Percentiles rank a stretch among this genome's conserved stretches.
Conservation (phyloP, 1,140 invertebrate genomes). For the Pseudomyrmex dendroicus region DNA sequence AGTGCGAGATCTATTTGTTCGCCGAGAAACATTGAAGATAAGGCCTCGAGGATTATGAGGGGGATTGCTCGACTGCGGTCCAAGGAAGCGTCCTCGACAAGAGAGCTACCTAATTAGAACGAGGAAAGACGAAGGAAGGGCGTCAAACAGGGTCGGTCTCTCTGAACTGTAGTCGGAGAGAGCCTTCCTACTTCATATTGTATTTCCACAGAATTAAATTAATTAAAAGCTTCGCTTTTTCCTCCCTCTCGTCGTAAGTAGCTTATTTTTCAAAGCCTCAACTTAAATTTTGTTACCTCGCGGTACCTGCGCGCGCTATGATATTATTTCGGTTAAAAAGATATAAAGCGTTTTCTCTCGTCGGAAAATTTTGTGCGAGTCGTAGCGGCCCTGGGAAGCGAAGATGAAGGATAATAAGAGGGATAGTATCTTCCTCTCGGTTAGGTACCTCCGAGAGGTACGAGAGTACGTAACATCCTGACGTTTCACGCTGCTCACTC, state of each 20-base stretch:
- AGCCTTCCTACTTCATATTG: neutral
- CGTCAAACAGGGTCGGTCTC: constrained; percentile 26
- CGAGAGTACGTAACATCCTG: constrained; percentile 45
- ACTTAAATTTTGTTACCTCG: too few species aligned
- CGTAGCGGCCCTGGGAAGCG: constrained; percentile 24
- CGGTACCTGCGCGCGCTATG: too few species aligned
- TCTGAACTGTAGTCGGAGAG: neutral
- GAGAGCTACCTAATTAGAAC: constrained; percentile 68
- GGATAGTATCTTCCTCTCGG: constrained; percentile 49
- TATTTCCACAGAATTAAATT: constrained; percentile 23
- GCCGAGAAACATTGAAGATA: constrained; percentile 71
- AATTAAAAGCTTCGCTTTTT: neutral
- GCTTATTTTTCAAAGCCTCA: neutral
- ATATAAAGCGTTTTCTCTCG: neutral
- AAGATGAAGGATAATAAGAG: constrained; percentile 51
- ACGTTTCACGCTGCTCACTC: constrained; percentile 21
- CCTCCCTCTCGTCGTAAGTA: too few species aligned
- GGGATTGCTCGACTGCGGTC: constrained; percentile 63
- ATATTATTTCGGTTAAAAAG: too few species aligned
- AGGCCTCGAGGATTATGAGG: constrained; percentile 66
- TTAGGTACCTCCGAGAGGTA: constrained; percentile 22
- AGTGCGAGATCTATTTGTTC: constrained; percentile 77
- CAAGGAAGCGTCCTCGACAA: constrained; percentile 60
- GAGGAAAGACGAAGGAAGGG: constrained; percentile 41
- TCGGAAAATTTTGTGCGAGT: neutral